phyloP scores from a whole-genome alignment of 2,113 vertebrate species.

The Proterorhinus semilunaris region DNA sequence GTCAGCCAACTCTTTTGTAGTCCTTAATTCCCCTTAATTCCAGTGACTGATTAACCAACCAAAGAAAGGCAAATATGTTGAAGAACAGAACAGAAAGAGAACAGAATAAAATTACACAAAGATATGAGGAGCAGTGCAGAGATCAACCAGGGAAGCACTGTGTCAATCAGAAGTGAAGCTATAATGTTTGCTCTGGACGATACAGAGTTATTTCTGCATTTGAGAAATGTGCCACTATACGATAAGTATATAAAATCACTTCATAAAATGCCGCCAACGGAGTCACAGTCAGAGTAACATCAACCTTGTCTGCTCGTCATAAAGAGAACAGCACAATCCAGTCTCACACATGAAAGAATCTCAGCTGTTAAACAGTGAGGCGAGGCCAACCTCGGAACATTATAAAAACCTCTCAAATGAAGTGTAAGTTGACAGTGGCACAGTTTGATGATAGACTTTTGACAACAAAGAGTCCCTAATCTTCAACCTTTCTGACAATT shows the following conservation, averaged over 20 bases:
- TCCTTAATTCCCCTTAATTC: too few relatives aligned
- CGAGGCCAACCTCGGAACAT: conserved; percentile 11
- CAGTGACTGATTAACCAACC: too few relatives aligned
- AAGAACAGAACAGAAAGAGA: too few relatives aligned
- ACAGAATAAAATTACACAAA: too few relatives aligned
- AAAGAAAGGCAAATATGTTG: too few relatives aligned
- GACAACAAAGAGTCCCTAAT: conserved; percentile 27
- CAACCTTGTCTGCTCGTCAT: conserved; percentile 34
- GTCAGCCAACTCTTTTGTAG: too few relatives aligned
- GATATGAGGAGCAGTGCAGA: too few relatives aligned
- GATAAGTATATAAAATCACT: conserved; percentile 3
- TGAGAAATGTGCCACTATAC: too few relatives aligned
- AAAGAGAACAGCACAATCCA: conserved; percentile 12
- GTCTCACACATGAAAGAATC: conserved; percentile 17
- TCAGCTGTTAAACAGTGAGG: conserved; percentile 12
- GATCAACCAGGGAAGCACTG: too few relatives aligned
- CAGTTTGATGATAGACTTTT: conserved; percentile 16
- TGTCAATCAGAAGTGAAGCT: too few relatives aligned
- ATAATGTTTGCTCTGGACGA: too few relatives aligned
- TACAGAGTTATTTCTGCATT: too few relatives aligned
- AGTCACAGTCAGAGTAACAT: conserved; percentile 29
- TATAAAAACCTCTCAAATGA: conserved; percentile 16
- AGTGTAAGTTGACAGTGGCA: conserved; percentile 24
- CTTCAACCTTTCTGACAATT: conserved; percentile 7
- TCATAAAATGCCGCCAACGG: conserved; percentile 27